phyloP scores from a whole-genome alignment of 1,140 invertebrate species.

The Achatina immaculata region DNA sequence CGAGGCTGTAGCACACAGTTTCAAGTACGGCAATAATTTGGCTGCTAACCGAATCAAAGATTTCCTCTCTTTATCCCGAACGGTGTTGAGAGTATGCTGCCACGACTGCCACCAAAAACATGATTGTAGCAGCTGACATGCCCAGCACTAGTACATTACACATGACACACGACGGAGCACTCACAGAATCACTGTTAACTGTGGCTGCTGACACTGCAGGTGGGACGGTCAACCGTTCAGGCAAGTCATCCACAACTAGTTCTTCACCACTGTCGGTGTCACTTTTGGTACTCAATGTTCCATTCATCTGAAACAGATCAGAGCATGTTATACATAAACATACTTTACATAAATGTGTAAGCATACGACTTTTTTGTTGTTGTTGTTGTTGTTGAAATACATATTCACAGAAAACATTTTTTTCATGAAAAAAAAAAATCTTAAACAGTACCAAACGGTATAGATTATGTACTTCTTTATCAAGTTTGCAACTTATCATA shows the following conservation, averaged over 20 bases:
- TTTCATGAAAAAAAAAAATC: too few relatives aligned
- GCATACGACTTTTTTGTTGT: too few relatives aligned
- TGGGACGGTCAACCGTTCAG: conserved; percentile 19
- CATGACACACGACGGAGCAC: conserved; percentile 15
- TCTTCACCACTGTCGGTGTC: neutral
- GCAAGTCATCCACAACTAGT: conserved; percentile 11
- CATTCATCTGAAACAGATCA: conserved; percentile 35
- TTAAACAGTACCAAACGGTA: too few relatives aligned
- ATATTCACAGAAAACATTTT: too few relatives aligned
- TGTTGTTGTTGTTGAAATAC: too few relatives aligned
- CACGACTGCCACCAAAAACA: neutral
- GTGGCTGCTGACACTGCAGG: neutral
- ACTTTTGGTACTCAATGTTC: neutral
- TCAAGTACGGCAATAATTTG: neutral
- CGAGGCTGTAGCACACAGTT: too few relatives aligned
- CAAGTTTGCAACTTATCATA: too few relatives aligned
- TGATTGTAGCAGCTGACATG: neutral
- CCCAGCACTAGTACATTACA: neutral
- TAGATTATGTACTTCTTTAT: too few relatives aligned
- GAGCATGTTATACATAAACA: too few relatives aligned
- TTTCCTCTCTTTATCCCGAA: neutral
- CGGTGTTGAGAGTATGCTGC: neutral
- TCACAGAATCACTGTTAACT: conserved; percentile 19
- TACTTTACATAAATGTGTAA: too few relatives aligned
- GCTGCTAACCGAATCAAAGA: neutral